Evolutionary conservation across 2,797 vertebrate species (phyloP).

Genomic region (Oreortyx pictus): DNA sequence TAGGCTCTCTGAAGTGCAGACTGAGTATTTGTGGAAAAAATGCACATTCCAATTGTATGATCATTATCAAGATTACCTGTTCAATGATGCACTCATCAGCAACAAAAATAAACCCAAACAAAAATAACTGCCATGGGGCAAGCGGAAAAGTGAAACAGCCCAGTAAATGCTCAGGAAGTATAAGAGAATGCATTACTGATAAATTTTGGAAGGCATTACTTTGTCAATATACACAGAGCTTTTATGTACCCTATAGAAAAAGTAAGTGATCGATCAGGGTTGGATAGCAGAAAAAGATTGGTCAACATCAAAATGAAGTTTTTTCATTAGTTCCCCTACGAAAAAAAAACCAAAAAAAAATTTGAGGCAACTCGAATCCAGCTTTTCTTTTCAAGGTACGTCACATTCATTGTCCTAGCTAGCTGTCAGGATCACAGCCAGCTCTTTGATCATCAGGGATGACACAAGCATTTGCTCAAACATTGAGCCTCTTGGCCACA

Average conservation of each 20-base stretch:
- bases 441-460: not conserved
- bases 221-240: not conserved
- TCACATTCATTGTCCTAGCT: not conserved
- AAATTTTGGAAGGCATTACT: not conserved
- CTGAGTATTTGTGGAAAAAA: not conserved
- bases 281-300: not conserved
- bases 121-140: not conserved
- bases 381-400: not conserved
- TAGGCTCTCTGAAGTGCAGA: not conserved
- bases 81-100: not conserved
- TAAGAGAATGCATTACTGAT: not conserved
- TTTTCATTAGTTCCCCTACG: not conserved
- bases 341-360: not conserved
- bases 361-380: not conserved
- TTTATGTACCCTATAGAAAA: not conserved
- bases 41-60: rapidly evolving
- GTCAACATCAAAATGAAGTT: not conserved
- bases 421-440: not conserved
- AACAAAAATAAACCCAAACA: not conserved
- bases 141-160: not conserved
- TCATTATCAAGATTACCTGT: not conserved
- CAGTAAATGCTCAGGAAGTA: not conserved
- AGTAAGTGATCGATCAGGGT: not conserved
- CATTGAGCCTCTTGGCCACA: not conserved
- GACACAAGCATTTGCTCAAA: not conserved